Evolutionary conservation across 2,888 invertebrate species (phyloP).

Genomic region (Sarcophaga caerulescens): DNA sequence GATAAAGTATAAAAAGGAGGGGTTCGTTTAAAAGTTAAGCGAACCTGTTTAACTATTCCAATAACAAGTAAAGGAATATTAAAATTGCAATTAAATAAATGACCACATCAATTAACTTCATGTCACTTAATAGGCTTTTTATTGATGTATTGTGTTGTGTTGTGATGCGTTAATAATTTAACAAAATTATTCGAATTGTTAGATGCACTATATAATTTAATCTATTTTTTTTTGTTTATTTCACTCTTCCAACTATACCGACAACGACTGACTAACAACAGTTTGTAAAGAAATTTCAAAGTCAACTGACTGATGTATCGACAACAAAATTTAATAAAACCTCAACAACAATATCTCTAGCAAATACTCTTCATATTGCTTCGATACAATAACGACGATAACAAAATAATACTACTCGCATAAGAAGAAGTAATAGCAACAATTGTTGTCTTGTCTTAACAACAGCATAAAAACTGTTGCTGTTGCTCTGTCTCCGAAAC

Average conservation of each 20-base stretch:
- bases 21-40: conserved; percentile 22
- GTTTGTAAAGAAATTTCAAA: conserved; percentile 73
- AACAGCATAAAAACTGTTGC: conserved; percentile 31
- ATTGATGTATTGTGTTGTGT: too few relatives aligned
- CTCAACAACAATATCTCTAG: conserved; percentile 48
- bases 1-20: background rate
- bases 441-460: conserved; percentile 33
- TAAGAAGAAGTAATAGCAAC: background rate
- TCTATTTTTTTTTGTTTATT: conserved; percentile 17
- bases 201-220: conserved; percentile 15
- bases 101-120: conserved; percentile 79
- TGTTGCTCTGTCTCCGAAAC: conserved; percentile 48
- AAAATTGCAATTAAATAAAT: conserved; percentile 78
- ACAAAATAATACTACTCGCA: conserved; percentile 11
- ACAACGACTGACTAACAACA: conserved; percentile 42
- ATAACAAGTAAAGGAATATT: conserved; percentile 77
- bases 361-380: background rate
- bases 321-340: conserved; percentile 72
- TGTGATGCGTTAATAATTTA: too few relatives aligned
- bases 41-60: conserved; percentile 71
- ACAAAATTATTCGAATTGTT: background rate
- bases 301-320: conserved; percentile 73
- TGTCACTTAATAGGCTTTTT: conserved; percentile 70
- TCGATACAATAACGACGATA: background rate
- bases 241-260: conserved; percentile 29